Percentiles rank a stretch among this genome's conserved stretches.
These are phyloP conservation scores for Oreochromis tanganicae DNA, from an alignment of 2,113 vertebrate genomes.

Conservation along the genomic window DNA sequence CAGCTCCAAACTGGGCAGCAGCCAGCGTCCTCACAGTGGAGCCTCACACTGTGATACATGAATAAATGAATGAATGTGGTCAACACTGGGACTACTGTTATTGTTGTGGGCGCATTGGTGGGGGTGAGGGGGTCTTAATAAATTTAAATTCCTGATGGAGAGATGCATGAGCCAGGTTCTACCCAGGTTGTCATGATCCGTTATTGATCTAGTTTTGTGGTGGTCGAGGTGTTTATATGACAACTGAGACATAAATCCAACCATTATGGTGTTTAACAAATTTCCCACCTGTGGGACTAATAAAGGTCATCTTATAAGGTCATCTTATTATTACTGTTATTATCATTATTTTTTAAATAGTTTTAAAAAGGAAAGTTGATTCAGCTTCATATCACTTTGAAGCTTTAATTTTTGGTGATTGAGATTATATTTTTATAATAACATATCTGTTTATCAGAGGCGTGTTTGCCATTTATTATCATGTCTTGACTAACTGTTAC, in stretches of 20 bases:
- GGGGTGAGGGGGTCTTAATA: not conserved
- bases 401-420: not conserved
- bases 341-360: not conserved
- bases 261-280: not conserved
- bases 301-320: no score
- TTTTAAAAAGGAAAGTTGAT: not conserved
- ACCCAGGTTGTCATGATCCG: not conserved
- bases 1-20: conserved; percentile 70
- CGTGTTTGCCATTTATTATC: not conserved
- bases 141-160: not conserved
- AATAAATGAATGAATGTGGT: conserved; percentile 61
- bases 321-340: not conserved
- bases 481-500: not conserved
- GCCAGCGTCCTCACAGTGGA: conserved; percentile 74
- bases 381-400: not conserved
- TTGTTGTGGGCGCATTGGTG: conserved; percentile 61
- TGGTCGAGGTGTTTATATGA: not conserved
- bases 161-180: not conserved
- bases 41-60: conserved; percentile 65
- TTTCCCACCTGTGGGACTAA: no score
- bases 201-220: accelerated
- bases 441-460: not conserved
- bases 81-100: conserved; percentile 66
- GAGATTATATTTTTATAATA: not conserved
- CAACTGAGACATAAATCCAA: not conserved